phyloP scores from a whole-genome alignment of 2,797 vertebrate species.

The Rhynchotus rufescens region DNA sequence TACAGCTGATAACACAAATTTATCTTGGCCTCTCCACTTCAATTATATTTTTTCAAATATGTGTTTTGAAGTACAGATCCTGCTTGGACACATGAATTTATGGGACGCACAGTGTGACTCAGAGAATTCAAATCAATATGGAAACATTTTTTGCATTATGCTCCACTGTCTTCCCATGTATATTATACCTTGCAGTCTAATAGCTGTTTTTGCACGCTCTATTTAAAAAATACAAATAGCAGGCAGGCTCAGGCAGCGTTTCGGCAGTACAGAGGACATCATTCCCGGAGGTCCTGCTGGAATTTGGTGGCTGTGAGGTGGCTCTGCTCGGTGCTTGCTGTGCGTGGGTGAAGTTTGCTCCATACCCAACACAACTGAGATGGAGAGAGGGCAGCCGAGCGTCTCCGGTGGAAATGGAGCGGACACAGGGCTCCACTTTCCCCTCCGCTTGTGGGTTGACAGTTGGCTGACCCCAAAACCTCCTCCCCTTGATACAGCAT shows the following conservation, averaged over 20 bases:
- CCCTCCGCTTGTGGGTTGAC: neutral
- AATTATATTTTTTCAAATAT: slow-evolving; percentile 72
- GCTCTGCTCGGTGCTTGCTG: neutral
- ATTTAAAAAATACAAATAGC: neutral
- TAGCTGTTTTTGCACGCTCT: neutral
- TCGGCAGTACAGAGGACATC: neutral
- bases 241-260: neutral
- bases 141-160: neutral
- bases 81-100: slow-evolving; percentile 35
- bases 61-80: slow-evolving; percentile 69
- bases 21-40: slow-evolving; percentile 70
- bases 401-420: neutral
- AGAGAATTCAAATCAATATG: slow-evolving; percentile 34
- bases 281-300: neutral
- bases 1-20: slow-evolving; percentile 70
- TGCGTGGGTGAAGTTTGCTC: neutral
- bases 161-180: neutral
- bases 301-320: neutral
- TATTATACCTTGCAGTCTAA: neutral
- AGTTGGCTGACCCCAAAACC: neutral
- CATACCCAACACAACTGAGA: neutral
- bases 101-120: neutral
- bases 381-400: neutral
- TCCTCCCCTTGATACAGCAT: neutral
- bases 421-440: neutral